Base-by-base conservation (phyloP, 2,888 invertebrate species). In the Pseudococcus longispinus region DNA sequence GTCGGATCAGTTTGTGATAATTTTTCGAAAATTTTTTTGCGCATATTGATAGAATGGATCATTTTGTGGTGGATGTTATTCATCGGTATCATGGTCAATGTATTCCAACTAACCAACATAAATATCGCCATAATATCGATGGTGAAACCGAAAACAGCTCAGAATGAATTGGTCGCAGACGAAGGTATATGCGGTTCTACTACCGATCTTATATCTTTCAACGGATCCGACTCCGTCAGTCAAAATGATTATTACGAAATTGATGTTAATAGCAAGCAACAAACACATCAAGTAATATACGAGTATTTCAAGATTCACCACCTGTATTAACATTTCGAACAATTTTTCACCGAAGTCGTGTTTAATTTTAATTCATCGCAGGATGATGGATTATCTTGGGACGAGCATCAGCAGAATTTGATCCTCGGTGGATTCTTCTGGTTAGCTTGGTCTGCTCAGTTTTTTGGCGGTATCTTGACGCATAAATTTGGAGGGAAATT, bases 61-160 rank as follows among this genome's bases (percentile, higher is more conserved):
- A 23, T 74, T 23, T 8, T 85, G 11, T 85, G 85, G 85, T 74
- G 70, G 74, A 85, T 74, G 70, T 74, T 85, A 74, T 85, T 85
- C 15, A 70, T 60, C 23, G 85, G 85, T 2, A 74, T 85, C n/a
- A n/a, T 85, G n/a, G 26, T 85, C n/a, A 44, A 85, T 74, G 46
- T 85, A 26, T 70, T 85, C 37, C 85, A 85, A 74, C 44, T 26
- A 13, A 74, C 85, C 6, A 70, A 74, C 46, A 23, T 85, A n/a
- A 85, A 85, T 23, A 42, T 85, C 1, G 74, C 85, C 37, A 85
- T 85, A 20, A 26, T 85, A 74, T 85, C 85, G 23, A 85, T 85
- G 85, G 44, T 85, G 2, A 65, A 42, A 26, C 18, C 20, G 0
- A n/a, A 26, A 15, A 6, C 26, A 3, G 13, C 13, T 18, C 26